Evolutionary conservation across 2,797 vertebrate genomes (phyloP).

Genomic region (Brachymystax lenok): DNA sequence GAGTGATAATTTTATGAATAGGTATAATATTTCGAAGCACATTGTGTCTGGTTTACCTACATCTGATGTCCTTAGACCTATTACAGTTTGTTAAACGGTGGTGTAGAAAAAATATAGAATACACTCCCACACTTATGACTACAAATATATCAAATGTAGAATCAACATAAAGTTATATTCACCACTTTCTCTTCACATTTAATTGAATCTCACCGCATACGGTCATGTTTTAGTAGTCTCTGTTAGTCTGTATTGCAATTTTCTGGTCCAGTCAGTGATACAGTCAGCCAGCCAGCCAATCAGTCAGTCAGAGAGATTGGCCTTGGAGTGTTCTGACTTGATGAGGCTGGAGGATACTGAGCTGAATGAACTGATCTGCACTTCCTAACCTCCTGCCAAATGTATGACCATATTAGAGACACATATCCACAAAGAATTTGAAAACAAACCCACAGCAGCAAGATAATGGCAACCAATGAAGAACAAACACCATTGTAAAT

Average conservation of each 20-base stretch:
- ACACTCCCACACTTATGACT: not conserved
- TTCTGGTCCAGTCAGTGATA: not conserved
- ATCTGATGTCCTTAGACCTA: not conserved
- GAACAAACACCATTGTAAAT: no score
- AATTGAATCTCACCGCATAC: not conserved
- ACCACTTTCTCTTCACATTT: not conserved
- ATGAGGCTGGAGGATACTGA: constrained; percentile 4
- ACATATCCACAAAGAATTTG: no score
- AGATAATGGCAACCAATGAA: no score
- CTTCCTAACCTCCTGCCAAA: no score
- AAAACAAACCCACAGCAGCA: no score
- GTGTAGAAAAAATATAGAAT: not conserved
- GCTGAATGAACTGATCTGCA: no score
- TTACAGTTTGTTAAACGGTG: not conserved
- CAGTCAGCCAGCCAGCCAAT: not conserved
- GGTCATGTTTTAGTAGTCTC: not conserved
- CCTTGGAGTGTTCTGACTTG: constrained; percentile 14
- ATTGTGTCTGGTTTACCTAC: not conserved
- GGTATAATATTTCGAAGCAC: not conserved
- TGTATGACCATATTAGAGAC: no score
- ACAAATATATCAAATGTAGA: not conserved
- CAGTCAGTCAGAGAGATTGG: not conserved
- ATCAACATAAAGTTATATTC: not conserved
- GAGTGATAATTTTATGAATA: not conserved
- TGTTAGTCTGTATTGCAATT: not conserved